Evolutionary conservation across 2,113 vertebrate species (phyloP), one percentile per base, ranked within the genome.

Genomic region (Oryzias melastigma): DNA sequence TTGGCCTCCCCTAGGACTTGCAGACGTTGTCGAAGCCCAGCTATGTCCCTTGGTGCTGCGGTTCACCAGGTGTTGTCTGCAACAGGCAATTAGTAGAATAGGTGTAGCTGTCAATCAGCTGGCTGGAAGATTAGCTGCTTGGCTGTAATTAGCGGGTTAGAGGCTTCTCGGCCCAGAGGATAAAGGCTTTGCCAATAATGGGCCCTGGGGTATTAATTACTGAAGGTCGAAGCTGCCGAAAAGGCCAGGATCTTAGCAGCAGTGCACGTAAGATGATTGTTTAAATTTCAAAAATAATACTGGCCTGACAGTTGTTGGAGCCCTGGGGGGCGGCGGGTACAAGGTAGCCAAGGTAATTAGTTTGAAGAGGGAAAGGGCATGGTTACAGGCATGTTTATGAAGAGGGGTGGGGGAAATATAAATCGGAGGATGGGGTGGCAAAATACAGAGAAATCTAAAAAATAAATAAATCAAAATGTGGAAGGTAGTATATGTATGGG

Each of bases 221-320:
- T 92, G 92, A 93, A 93, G 92, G 92, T 93, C 91, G 92, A 91
- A 91, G 87, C 91, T 81, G 87, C 88, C 75, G 91, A 90, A 93
- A 92, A 92, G 91, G 91, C 90, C 91, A 82, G 90, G 91, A 92
- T 93, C 91, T 93, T 91, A 92, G 91, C 91, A 84, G 91, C 87
- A 71, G 83, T 76, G 89, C 88, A 87, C 91, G 87, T 87, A 92
- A 90, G 90, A 93, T 93, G 92, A 93, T 92, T 92, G 92, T 92
- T 92, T 92, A 92, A 92, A 92, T 92, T 92, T 93, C 91, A 91
- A 91, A 93, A 92, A 92, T 92, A 93, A 92, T 91, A 91, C 90
- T 88, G 88, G 86, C 89, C 90, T 92, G 92, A 93, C 92, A 92
- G 91, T 92, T 91, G 90, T 91, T 91, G 85, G 88, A 41, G 80